Conservation (phyloP, 2,888 invertebrate species). For the Alitta virens region DNA sequence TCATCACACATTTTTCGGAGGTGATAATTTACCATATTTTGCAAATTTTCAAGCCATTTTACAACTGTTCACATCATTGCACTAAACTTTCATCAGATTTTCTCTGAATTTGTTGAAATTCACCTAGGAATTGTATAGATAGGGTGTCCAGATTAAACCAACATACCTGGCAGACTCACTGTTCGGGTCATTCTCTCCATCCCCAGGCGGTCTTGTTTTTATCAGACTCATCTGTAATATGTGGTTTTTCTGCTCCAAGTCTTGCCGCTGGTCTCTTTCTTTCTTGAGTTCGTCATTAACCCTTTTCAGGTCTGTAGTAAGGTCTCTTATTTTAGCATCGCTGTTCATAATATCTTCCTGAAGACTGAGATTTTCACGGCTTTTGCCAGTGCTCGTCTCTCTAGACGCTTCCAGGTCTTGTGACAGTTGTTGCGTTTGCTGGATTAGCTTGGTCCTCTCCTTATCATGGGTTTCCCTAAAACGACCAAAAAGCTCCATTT, state of each 20-base stretch:
- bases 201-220: background rate
- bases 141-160: too few relatives aligned
- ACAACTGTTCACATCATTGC: background rate
- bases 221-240: background rate
- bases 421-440: constrained; percentile 40
- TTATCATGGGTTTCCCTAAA: constrained; percentile 38
- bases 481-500: too few relatives aligned
- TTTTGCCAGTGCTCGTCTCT: constrained; percentile 29
- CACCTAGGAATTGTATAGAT: too few relatives aligned
- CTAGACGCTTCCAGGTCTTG: constrained; percentile 41
- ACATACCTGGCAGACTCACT: background rate
- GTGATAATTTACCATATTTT: too few relatives aligned
- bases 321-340: constrained; percentile 38
- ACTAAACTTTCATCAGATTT: too few relatives aligned
- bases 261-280: constrained; percentile 30
- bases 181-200: background rate
- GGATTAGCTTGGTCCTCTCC: constrained; percentile 35
- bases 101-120: too few relatives aligned
- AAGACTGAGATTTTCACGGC: constrained; percentile 30
- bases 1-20: too few relatives aligned
- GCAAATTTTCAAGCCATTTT: too few relatives aligned
- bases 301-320: constrained; percentile 33
- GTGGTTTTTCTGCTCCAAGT: constrained; percentile 12
- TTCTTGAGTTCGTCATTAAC: constrained; percentile 38
- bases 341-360: constrained; percentile 41